Evolutionary conservation across 2,888 invertebrate species (phyloP).

Genomic region (Atethmia centrago): DNA sequence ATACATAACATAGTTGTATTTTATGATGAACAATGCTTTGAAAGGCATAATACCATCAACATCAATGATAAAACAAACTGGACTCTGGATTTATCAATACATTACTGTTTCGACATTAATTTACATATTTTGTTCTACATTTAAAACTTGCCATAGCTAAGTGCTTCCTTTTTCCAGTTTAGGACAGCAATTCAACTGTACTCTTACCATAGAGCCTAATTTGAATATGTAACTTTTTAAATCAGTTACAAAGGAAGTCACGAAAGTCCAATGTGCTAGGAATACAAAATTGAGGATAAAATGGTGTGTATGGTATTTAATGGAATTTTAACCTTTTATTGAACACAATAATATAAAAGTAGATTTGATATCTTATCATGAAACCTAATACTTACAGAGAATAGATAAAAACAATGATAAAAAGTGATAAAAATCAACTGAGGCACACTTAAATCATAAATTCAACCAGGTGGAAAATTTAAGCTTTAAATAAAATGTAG

Average conservation of each 20-base stretch:
- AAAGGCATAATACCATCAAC: not conserved
- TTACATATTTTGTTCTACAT: constrained; percentile 18
- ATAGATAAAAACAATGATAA: constrained; percentile 57
- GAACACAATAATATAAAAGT: constrained; percentile 14
- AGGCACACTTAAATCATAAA: constrained; percentile 25
- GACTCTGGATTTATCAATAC: not conserved
- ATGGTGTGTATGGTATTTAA: constrained; percentile 20
- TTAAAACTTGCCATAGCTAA: constrained; percentile 13
- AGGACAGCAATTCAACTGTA: constrained; percentile 43
- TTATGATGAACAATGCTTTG: not conserved
- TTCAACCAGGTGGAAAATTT: constrained; percentile 28
- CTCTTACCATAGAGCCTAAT: constrained; percentile 49
- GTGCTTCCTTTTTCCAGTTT: constrained; percentile 31
- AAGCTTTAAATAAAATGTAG: not conserved
- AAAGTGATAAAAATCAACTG: constrained; percentile 50
- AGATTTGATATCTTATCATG: constrained; percentile 50
- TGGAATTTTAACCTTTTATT: constrained; percentile 45
- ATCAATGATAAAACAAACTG: not conserved
- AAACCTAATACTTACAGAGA: constrained; percentile 34
- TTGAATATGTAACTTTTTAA: constrained; percentile 53
- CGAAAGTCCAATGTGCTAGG: constrained; percentile 36
- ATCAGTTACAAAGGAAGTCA: constrained; percentile 50
- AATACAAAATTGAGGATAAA: constrained; percentile 43
- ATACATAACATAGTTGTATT: not conserved
- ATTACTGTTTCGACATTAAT: constrained; percentile 2